These are phyloP conservation scores for Pangasius larnaudii DNA, from an alignment of 2,797 vertebrate species.

Conservation along the genomic window DNA sequence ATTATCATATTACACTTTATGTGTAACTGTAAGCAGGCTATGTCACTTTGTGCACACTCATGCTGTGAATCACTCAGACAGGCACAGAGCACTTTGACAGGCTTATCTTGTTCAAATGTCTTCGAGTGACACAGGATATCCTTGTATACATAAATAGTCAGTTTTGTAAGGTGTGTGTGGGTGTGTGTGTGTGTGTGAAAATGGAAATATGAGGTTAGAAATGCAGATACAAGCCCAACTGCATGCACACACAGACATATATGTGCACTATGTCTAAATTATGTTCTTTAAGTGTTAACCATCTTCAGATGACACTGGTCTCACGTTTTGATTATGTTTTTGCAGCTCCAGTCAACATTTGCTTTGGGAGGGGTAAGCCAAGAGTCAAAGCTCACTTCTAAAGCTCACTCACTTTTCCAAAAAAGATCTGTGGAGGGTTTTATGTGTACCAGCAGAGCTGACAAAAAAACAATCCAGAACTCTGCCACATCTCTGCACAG, in stretches of 20 bases:
- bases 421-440: not conserved
- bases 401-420: constrained; percentile 30
- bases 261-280: not conserved
- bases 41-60: not conserved
- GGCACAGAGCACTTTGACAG: constrained; percentile 51
- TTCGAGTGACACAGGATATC: constrained; percentile 24
- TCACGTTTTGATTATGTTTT: constrained; percentile 20
- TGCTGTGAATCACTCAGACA: constrained; percentile 56
- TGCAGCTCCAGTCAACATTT: constrained; percentile 25
- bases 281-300: not conserved
- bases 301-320: constrained; percentile 66
- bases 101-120: constrained; percentile 44
- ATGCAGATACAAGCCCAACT: not conserved
- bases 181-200: not conserved
- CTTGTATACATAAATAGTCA: not conserved
- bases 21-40: not conserved
- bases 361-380: constrained; percentile 54
- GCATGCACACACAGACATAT: not conserved
- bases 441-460: not conserved
- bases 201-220: not conserved
- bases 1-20: not conserved
- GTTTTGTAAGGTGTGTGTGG: not conserved
- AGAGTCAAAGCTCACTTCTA: constrained; percentile 53
- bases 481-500: not conserved
- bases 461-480: not conserved